Evolutionary conservation across 2,888 invertebrate species (phyloP).

Genomic region (Caenorhabditis sp.): DNA sequence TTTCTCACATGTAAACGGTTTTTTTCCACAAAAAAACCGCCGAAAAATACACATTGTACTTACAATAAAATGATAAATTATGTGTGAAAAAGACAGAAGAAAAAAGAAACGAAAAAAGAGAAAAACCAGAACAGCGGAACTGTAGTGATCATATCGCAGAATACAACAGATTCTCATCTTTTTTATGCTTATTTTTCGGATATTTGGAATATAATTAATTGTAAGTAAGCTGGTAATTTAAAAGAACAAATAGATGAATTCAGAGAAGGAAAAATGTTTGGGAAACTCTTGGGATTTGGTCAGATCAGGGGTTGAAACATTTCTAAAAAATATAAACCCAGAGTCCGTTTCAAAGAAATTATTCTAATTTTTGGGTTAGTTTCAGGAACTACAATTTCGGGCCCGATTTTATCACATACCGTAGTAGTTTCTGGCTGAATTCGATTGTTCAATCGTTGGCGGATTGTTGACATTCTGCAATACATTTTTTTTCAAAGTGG

Average conservation of each 20-base stretch:
- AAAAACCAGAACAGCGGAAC: conserved; percentile 1
- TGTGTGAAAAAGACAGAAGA: not conserved
- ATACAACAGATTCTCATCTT: not conserved
- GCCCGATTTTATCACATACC: no score
- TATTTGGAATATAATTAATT: not conserved
- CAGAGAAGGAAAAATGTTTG: no score
- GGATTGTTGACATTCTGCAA: not conserved
- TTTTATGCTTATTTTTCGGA: not conserved
- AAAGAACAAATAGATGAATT: no score
- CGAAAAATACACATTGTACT: not conserved
- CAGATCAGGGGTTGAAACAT: no score
- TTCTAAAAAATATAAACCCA: no score
- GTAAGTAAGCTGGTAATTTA: not conserved
- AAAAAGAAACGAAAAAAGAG: not conserved
- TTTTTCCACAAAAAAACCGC: not conserved
- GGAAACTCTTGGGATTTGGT: no score
- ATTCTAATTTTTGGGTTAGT: no score
- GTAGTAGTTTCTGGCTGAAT: not conserved
- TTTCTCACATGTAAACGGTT: no score
- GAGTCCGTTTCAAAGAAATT: no score
- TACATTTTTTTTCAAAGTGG: not conserved
- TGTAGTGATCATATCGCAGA: not conserved
- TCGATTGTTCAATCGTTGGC: not conserved
- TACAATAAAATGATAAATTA: not conserved
- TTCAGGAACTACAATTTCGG: no score